These are phyloP conservation scores for Helogale parvula DNA, from an alignment of 2,113 vertebrate genomes.

Conservation along the genomic window DNA sequence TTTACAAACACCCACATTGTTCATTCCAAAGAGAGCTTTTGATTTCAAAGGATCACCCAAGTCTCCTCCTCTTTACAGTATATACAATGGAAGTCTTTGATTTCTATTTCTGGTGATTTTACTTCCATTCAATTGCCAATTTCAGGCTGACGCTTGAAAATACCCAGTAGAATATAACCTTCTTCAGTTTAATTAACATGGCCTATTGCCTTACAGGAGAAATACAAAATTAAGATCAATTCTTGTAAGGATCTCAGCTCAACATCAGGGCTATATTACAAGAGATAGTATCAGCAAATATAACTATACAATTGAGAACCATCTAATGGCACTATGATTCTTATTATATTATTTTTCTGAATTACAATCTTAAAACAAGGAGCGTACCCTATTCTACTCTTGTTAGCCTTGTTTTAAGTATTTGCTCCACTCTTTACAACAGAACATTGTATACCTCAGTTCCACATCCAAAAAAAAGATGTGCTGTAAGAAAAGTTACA, in stretches of 20 bases:
- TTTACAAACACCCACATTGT: conserved; percentile 91
- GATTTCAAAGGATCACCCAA: conserved; percentile 84
- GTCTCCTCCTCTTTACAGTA: conserved; percentile 85
- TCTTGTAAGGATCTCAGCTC: conserved; percentile 86
- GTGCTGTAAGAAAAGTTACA: conserved; percentile 89
- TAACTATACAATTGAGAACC: conserved; percentile 88
- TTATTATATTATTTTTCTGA: conserved; percentile 90
- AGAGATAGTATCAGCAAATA: conserved; percentile 88
- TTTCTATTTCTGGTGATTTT: conserved; percentile 84
- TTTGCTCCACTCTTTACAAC: conserved; percentile 90
- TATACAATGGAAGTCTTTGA: conserved; percentile 91
- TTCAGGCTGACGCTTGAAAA: conserved; percentile 84
- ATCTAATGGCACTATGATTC: conserved; percentile 86
- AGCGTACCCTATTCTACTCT: conserved; percentile 88
- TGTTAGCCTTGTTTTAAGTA: conserved; percentile 88
- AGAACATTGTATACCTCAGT: conserved; percentile 89
- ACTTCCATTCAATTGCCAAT: conserved; percentile 85
- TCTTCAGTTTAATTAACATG: conserved; percentile 85
- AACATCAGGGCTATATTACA: conserved; percentile 88
- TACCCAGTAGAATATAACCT: conserved; percentile 84
- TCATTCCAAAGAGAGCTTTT: conserved; percentile 86
- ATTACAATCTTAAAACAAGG: conserved; percentile 90
- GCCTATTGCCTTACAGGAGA: conserved; percentile 86
- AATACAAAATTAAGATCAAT: conserved; percentile 88
- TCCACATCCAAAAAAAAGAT: conserved; percentile 89